Evolutionary conservation across 2,888 invertebrate species (phyloP), one percentile per base, ranked within the genome.

Genomic region (Therioaphis trifolii): DNA sequence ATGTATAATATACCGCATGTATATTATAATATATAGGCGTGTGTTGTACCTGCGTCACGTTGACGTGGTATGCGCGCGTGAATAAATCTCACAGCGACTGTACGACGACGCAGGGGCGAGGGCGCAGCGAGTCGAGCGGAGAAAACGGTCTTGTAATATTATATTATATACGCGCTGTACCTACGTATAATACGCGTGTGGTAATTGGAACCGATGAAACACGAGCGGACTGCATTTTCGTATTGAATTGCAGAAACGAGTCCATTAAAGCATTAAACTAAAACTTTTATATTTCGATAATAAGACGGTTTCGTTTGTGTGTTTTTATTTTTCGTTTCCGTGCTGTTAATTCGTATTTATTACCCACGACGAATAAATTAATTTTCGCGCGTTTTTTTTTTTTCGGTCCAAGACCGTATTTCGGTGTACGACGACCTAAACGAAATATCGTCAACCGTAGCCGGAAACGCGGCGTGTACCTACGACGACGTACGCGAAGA

Each of bases 181-280:
- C 12, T 15, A 46, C 4, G 4, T 18, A 5, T 49, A 18, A 5
- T 1, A 49, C 4, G 18, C 3, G 18, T 7, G n/a, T 27, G 1
- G 71, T 71, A 71, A 71, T 71, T 27, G 49, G 27, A 49, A 71
- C 71, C 71, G 27, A 18, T 71, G 71, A 71, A 71, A 71, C 21
- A 71, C 27, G 71, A 71, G 49, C 12, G 27, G 18, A 12, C 71
- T 55, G 55, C 55, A 9, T 27, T 49, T 27, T 24, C 24, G 27
- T 71, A 27, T 46, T 71, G 46, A 18, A 46, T 71, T 27, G 27
- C 46, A 11, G 24, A n/a, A 7, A 58, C 61, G 24, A 27, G 15
- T 27, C 27, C 14, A 55, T 55, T 9, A 21, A 21, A 0, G 55
- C 55, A n/a, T 55, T 15, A 49, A 18, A 18, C 49, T 0, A 15